These are phyloP conservation scores for Ridgeia piscesae DNA, from an alignment of 1,140 invertebrate species.

Conservation along the genomic window DNA sequence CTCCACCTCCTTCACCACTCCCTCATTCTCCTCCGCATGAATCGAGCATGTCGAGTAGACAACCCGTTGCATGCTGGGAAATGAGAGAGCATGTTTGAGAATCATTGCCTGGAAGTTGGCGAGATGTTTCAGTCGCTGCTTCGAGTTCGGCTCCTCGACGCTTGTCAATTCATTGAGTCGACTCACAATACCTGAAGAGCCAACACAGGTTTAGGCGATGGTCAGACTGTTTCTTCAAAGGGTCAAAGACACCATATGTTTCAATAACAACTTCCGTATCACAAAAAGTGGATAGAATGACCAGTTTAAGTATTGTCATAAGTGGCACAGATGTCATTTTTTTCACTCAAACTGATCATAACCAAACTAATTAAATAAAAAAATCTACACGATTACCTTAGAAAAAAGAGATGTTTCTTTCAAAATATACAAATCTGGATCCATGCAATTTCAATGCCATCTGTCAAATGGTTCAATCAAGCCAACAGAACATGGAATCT, in stretches of 20 bases:
- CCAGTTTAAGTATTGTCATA: not conserved
- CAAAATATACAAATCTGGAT: no score
- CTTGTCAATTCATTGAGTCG: constrained; percentile 41
- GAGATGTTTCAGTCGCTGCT: constrained; percentile 57
- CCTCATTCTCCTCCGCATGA: constrained; percentile 87
- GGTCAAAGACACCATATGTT: not conserved
- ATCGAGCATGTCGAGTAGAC: constrained; percentile 96
- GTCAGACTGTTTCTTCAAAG: not conserved
- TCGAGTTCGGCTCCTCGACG: constrained; percentile 31
- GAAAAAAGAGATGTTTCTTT: not conserved
- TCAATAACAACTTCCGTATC: not conserved
- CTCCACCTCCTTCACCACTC: constrained; percentile 70
- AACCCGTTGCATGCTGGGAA: constrained; percentile 80
- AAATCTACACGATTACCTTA: not conserved
- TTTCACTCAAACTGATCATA: not conserved
- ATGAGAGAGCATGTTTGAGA: constrained; percentile 81
- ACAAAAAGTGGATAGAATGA: not conserved
- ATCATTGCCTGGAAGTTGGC: constrained; percentile 82
- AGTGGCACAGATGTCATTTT: no score
- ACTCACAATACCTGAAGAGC: constrained; percentile 63
- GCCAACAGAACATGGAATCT: no score
- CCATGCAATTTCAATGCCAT: no score
- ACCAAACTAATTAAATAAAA: not conserved
- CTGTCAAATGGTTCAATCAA: no score
- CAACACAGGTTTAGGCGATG: not conserved